A percentile compares a stretch with the other conserved stretches of the same genome.
phyloP scores from a whole-genome alignment of 2,797 vertebrate genomes.

The Peromyscus aztecus region DNA sequence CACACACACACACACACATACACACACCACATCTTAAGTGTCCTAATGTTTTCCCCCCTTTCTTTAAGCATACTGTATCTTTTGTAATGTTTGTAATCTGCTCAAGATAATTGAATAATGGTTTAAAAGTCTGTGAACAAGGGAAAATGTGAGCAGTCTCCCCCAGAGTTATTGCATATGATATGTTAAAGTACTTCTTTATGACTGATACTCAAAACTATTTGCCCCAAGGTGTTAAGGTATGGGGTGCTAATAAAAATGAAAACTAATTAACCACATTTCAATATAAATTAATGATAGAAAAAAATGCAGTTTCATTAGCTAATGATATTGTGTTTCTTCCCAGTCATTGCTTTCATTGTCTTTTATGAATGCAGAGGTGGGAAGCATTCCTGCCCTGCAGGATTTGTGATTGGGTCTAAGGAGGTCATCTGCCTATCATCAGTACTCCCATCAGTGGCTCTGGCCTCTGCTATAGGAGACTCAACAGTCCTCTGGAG shows the following conservation, averaged over 20 bases:
- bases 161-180: background rate
- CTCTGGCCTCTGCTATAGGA: background rate
- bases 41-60: slow-evolving; percentile 11
- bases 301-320: background rate
- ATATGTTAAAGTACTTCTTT: background rate
- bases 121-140: background rate
- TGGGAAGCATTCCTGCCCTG: background rate
- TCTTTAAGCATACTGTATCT: background rate
- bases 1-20: too few species aligned
- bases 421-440: background rate
- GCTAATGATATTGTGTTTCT: background rate
- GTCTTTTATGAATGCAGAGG: background rate
- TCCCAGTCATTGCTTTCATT: background rate
- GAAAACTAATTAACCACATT: background rate
- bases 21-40: too few species aligned
- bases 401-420: background rate
- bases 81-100: background rate
- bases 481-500: background rate
- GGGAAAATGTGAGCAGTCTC: background rate
- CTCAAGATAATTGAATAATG: slow-evolving; percentile 40
- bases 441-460: background rate
- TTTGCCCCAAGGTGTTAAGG: slow-evolving; percentile 29
- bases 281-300: background rate
- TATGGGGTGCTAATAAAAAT: slow-evolving; percentile 4
- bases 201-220: background rate